Evolutionary conservation across 1,140 invertebrate species (phyloP).

Genomic region (Bombus cullumanus): DNA sequence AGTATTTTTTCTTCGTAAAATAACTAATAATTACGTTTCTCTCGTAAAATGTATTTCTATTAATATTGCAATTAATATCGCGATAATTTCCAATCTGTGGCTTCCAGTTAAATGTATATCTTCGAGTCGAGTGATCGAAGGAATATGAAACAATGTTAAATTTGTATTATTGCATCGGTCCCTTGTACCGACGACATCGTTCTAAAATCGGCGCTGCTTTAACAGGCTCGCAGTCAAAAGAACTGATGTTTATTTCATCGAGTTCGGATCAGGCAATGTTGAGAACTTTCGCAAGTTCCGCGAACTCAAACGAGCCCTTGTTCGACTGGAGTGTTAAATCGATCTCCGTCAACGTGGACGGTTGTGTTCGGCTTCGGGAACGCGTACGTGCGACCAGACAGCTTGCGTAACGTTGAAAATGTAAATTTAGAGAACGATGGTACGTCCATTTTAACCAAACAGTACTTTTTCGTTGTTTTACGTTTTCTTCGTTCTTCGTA

Average conservation of each 20-base stretch:
- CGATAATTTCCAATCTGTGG: neutral
- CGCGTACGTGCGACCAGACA: constrained; percentile 2
- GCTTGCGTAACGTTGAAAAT: constrained; percentile 32
- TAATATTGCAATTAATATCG: neutral
- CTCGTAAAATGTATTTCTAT: too few species aligned
- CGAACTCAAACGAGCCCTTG: constrained; percentile 49
- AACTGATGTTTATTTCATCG: constrained; percentile 50
- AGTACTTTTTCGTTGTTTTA: neutral
- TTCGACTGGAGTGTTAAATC: constrained; percentile 50
- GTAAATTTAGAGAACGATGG: constrained; percentile 19
- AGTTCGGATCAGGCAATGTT: neutral
- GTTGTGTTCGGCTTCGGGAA: constrained; percentile 1
- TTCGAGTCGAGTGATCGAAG: neutral
- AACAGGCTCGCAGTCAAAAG: constrained; percentile 27
- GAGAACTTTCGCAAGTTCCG: constrained; percentile 38
- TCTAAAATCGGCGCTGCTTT: constrained; percentile 17
- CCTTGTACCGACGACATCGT: neutral
- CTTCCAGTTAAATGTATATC: too few species aligned
- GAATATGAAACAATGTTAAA: neutral
- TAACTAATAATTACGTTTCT: too few species aligned
- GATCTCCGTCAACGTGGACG: constrained; percentile 27
- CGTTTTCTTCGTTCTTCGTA: too few species aligned
- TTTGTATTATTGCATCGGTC: neutral
- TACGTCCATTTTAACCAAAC: neutral
- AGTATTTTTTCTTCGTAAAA: too few species aligned